A percentile compares a stretch with the other conserved stretches of the same genome.
phyloP scores from a whole-genome alignment of 1,140 invertebrate species.

The Polypedilum pembai region DNA sequence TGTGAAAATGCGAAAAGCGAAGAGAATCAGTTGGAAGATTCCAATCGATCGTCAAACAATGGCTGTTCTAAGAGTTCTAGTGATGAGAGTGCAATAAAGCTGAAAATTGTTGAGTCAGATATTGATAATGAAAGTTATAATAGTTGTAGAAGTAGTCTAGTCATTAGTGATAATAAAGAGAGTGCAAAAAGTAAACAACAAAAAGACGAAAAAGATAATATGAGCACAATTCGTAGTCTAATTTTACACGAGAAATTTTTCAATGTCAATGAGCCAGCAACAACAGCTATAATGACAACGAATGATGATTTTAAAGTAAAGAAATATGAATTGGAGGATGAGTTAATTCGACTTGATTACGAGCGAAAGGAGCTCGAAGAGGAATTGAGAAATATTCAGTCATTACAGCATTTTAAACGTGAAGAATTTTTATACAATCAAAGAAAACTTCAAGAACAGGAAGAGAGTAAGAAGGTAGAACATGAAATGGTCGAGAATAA shows the following conservation, averaged over 20 bases:
- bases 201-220: not conserved
- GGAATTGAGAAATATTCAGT: constrained; percentile 41
- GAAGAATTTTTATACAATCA: constrained; percentile 32
- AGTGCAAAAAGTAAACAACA: not conserved
- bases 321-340: constrained; percentile 55
- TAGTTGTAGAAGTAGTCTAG: constrained; percentile 2
- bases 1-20: constrained; percentile 37
- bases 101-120: constrained; percentile 1
- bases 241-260: not conserved
- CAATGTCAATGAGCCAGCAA: not conserved
- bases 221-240: not conserved
- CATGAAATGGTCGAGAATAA: constrained; percentile 33
- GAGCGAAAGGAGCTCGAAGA: constrained; percentile 46
- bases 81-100: constrained; percentile 40
- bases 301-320: constrained; percentile 39
- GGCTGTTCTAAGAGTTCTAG: constrained; percentile 35
- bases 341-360: constrained; percentile 51
- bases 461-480: constrained; percentile 35
- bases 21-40: constrained; percentile 39
- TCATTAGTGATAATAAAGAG: not conserved
- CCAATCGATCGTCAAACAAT: constrained; percentile 31
- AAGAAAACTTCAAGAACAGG: constrained; percentile 34
- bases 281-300: not conserved
- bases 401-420: constrained; percentile 35
- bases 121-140: not conserved